Base-by-base conservation (phyloP, 2,888 invertebrate species). In the Drosophila heteroneura region DNA sequence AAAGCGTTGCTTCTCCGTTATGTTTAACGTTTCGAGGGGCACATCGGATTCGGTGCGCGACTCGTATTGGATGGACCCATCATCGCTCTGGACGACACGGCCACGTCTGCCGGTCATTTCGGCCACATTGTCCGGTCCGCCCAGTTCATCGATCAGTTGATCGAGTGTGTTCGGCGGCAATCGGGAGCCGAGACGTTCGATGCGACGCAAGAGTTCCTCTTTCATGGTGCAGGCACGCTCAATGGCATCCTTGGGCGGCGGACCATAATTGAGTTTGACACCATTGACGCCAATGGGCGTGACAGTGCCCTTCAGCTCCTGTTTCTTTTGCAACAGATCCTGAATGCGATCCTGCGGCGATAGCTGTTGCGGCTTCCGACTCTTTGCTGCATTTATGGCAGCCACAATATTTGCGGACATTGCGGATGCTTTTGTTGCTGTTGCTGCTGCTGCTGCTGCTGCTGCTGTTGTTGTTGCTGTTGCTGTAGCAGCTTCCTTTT, bases 71-170 rank as follows among this genome's bases (percentile, higher is more conserved):
- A 99, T 97, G 85, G 96, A 96, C 0, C 99, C 99, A 86, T 98
- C 97, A 80, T 99, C 98, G 0, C 97, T 97, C 91, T 98, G 98
- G 3, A 99, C 97, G 44, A 99, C 98, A 65, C 95, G 94, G 0
- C 99, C 99, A 91, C 99, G 98, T 62, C 99, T 95, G 0, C 99
- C 99, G 0, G 99, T 99, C 99, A 99, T 99, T 96, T 99, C 99
- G 0, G 99, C 99, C 0, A 99, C 99, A 94, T 98, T 97, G 84
- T 99, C 98, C 0, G 99, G 97, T 2, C 99, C 99, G 57, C 99
- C 99, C 14, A 99, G 95, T 92, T 99, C 98, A 94, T 99, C 99
- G 78, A 99, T 99, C 16, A 99, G 95, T 93, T 99, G 99, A 95
- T 99, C 99, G 53, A 99, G 94, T 1, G 99, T 99, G 94, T 99